Percentiles rank a stretch among this genome's conserved stretches.
Evolutionary conservation across 1,140 invertebrate genomes (phyloP).

Genomic region (Theocolax elegans): DNA sequence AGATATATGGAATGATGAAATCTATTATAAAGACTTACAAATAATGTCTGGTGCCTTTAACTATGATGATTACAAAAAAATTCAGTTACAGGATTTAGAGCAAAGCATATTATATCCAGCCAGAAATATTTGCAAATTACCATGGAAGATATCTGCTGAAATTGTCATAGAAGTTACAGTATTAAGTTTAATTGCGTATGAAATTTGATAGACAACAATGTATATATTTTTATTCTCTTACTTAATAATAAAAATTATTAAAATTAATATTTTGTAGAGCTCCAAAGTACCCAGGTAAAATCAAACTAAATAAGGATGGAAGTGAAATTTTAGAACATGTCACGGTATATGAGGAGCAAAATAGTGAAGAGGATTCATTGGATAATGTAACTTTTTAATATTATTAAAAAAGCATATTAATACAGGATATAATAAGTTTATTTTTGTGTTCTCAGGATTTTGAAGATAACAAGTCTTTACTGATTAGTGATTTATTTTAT

Average conservation of each 20-base stretch:
- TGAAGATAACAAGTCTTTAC: not conserved
- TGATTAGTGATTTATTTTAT: not conserved
- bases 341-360: not conserved
- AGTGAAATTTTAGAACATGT: constrained; percentile 22
- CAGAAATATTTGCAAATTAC: constrained; percentile 27
- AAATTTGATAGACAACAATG: not conserved
- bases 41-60: constrained; percentile 15
- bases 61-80: constrained; percentile 22
- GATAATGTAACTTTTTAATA: too few relatives aligned
- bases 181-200: constrained; percentile 26
- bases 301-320: constrained; percentile 25
- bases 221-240: not conserved
- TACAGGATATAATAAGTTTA: not conserved
- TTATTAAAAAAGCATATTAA: too few relatives aligned
- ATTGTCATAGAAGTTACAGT: constrained; percentile 4
- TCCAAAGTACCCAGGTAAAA: constrained; percentile 22
- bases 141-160: constrained; percentile 16
- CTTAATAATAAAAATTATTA: not conserved
- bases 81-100: constrained; percentile 16
- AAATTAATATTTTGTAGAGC: constrained; percentile 1
- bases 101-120: not conserved
- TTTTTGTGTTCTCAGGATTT: too few relatives aligned
- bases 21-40: constrained; percentile 32
- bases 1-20: constrained; percentile 23
- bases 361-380: not conserved